Base-by-base conservation (phyloP, 1,140 invertebrate genomes). In the Subanguina moxae region DNA sequence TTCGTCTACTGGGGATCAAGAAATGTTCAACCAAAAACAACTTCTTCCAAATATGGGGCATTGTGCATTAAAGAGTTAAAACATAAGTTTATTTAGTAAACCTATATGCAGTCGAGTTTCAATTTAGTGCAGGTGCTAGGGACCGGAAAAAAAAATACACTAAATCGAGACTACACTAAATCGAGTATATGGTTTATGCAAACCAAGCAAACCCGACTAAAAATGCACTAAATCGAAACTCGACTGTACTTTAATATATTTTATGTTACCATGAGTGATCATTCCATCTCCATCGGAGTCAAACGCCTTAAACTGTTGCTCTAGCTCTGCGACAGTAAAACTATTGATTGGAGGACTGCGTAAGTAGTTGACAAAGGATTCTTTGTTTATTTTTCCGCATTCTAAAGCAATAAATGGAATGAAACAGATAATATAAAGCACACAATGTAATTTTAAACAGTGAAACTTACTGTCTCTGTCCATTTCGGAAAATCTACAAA, bases 331-430 rank as follows among this genome's bases (percentile, higher is more conserved):
- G 8, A 80, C 66, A 15, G 77, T 80, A 27, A 80, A 80, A 64
- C 72, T 61, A 48, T 79, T 64, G 46, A 80, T 75, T 38, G 73
- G 69, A 13, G 78, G 79, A 23, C 64, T 62, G 19, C 70, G 71
- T 72, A 80, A 75, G 67, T 82, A 80, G 17, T 70, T 71, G 21
- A 80, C 70, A 52, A 80, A 80, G 17, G 78, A 76, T 61, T 76
- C 70, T 65, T 78, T 82, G 66, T 73, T 73, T 32, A 80, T 80
- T 70, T 80, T 79, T 17, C 78, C 78, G 11, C 71, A 68, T 28
- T 80, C 78, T 80, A 65, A 66, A 79, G 68, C 46, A 15, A 66
- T n/a, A 64, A 13, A 67, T 28, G 19, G 8, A 7, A 43, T 7
- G 28, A 3, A 7, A 7, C n/a, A 8, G 27, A 21, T 61, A 61